These are phyloP conservation scores for Aethina tumida DNA, from an alignment of 1,140 invertebrate species.

Conservation along the genomic window DNA sequence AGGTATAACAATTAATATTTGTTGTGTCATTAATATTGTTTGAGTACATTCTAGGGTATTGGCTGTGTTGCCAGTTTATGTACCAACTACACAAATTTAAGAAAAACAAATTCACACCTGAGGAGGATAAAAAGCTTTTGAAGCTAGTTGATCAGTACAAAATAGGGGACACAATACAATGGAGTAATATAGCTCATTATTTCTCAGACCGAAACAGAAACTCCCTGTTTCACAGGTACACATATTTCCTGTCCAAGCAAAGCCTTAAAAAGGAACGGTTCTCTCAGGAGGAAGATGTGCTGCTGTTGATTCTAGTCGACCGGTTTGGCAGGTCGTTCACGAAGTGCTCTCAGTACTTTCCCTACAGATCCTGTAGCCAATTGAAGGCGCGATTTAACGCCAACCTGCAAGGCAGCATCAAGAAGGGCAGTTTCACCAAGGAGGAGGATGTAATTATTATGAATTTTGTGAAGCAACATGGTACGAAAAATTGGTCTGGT, in stretches of 20 bases:
- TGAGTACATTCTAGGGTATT: too few species aligned
- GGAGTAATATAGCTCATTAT: slow-evolving; percentile 45
- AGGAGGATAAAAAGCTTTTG: slow-evolving; percentile 48
- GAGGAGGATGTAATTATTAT: slow-evolving; percentile 39
- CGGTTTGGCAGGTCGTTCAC: slow-evolving; percentile 50
- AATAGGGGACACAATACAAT: slow-evolving; percentile 52
- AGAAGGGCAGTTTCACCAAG: slow-evolving; percentile 35
- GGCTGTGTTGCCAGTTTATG: too few species aligned
- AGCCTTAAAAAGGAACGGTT: slow-evolving; percentile 47
- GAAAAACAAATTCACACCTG: slow-evolving; percentile 42
- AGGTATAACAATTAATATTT: too few species aligned
- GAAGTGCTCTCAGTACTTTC: slow-evolving; percentile 40
- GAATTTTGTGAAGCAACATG: slow-evolving; percentile 32
- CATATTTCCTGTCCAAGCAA: slow-evolving; percentile 22
- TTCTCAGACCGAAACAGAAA: slow-evolving; percentile 50
- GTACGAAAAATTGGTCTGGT: slow-evolving; percentile 25
- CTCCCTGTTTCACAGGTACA: slow-evolving; percentile 51
- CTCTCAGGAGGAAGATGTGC: slow-evolving; percentile 48
- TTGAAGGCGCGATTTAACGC: slow-evolving; percentile 43
- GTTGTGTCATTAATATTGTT: too few species aligned
- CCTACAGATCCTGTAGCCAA: slow-evolving; percentile 42
- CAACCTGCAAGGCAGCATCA: slow-evolving; percentile 29
- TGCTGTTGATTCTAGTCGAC: slow-evolving; percentile 45
- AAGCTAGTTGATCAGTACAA: slow-evolving; percentile 43
- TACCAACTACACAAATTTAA: slow-evolving; percentile 35